A percentile compares a stretch with the other conserved stretches of the same genome.
Evolutionary conservation across 2,888 invertebrate genomes (phyloP).

Genomic region (Agrotis segetum): DNA sequence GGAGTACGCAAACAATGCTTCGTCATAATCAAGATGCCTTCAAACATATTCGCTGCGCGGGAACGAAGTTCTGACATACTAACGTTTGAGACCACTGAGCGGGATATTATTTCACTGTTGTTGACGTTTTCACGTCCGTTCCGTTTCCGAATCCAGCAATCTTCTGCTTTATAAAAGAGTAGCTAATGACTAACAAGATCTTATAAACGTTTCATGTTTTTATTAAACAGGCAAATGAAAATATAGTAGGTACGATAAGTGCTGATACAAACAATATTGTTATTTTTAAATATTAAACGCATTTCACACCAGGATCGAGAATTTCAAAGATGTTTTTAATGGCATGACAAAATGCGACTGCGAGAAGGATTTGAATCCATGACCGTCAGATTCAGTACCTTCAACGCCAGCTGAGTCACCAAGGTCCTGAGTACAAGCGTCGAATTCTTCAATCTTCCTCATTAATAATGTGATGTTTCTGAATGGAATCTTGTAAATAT

Average conservation of each 20-base stretch:
- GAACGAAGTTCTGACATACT: slow-evolving; percentile 58
- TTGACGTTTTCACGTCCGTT: slow-evolving; percentile 31
- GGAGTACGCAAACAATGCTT: slow-evolving; percentile 86
- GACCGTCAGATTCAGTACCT: too few relatives aligned
- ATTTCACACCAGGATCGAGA: too few relatives aligned
- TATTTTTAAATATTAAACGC: too few relatives aligned
- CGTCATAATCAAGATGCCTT: slow-evolving; percentile 83
- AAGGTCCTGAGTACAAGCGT: too few relatives aligned
- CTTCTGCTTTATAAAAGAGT: slow-evolving; percentile 27
- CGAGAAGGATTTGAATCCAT: too few relatives aligned
- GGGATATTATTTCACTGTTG: slow-evolving; percentile 44
- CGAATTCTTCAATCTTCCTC: too few relatives aligned
- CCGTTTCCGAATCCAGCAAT: slow-evolving; percentile 17
- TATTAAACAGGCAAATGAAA: background rate
- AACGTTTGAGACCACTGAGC: slow-evolving; percentile 42
- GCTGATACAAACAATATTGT: background rate
- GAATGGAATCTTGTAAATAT: too few relatives aligned
- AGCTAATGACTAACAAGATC: background rate
- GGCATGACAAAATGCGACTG: too few relatives aligned
- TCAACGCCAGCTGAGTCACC: too few relatives aligned
- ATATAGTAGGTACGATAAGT: background rate
- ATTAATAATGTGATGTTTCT: too few relatives aligned
- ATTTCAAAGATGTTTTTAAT: too few relatives aligned
- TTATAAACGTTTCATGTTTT: background rate
- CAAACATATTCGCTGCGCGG: slow-evolving; percentile 64